phyloP scores from a whole-genome alignment of 2,888 invertebrate species.

The Barypeithes pellucidus region DNA sequence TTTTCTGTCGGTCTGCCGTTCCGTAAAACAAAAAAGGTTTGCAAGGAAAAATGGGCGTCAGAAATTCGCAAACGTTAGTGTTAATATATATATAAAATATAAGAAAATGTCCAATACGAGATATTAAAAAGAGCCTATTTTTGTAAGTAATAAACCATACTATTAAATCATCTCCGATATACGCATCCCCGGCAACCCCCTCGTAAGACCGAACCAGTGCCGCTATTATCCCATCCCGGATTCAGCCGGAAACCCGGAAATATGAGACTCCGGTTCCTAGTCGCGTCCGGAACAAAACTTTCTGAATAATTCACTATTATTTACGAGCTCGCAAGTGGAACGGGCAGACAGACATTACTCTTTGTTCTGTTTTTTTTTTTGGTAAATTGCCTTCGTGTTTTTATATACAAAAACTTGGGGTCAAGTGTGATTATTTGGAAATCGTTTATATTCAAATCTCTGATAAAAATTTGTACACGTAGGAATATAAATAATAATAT shows the following conservation, averaged over 20 bases:
- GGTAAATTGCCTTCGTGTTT: not conserved
- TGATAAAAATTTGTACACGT: too few relatives aligned
- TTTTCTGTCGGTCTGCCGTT: too few relatives aligned
- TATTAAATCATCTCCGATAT: slow-evolving; percentile 29
- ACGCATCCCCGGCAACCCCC: slow-evolving; percentile 28
- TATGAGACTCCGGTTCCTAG: slow-evolving; percentile 60
- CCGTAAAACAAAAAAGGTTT: too few relatives aligned
- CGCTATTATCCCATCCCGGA: slow-evolving; percentile 38
- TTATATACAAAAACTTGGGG: not conserved
- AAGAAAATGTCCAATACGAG: not conserved
- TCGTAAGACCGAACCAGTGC: slow-evolving; percentile 20
- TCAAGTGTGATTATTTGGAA: too few relatives aligned
- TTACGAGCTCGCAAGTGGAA: slow-evolving; percentile 55
- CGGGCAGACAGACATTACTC: slow-evolving; percentile 22
- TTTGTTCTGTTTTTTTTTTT: not conserved
- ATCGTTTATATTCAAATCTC: too few relatives aligned
- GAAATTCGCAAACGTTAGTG: too few relatives aligned
- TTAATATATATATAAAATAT: too few relatives aligned
- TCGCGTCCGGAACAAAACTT: slow-evolving; percentile 63
- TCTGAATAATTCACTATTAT: slow-evolving; percentile 64
- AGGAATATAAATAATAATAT: too few relatives aligned
- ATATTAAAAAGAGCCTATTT: not conserved
- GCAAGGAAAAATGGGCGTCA: too few relatives aligned
- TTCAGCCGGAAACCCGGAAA: slow-evolving; percentile 59
- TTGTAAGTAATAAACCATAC: not conserved